Evolutionary conservation across 2,888 invertebrate genomes (phyloP).

Genomic region (Stenoptilia bipunctidactyla): DNA sequence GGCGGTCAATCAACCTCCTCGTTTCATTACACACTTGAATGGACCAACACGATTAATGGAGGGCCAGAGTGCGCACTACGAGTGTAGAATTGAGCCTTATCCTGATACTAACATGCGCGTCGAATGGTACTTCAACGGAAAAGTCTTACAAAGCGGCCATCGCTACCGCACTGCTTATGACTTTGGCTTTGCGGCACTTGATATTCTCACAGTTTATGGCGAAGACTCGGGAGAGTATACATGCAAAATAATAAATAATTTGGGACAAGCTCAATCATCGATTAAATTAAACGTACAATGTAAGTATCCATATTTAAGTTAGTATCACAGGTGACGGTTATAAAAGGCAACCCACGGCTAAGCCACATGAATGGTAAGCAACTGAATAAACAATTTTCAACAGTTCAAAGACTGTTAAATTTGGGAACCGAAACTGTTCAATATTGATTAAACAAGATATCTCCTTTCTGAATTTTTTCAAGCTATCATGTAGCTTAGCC

Average conservation of each 20-base stretch:
- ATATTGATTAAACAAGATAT: too few species aligned
- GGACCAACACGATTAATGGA: slow-evolving; percentile 89
- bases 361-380: too few species aligned
- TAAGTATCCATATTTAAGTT: slow-evolving; percentile 50
- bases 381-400: too few species aligned
- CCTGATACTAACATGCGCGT: slow-evolving; percentile 90
- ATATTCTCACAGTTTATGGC: slow-evolving; percentile 92
- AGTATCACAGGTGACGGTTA: too few species aligned
- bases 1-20: slow-evolving; percentile 84
- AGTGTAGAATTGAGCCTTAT: slow-evolving; percentile 93
- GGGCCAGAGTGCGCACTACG: slow-evolving; percentile 92
- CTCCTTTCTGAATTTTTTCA: too few species aligned
- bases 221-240: slow-evolving; percentile 96
- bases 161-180: slow-evolving; percentile 94
- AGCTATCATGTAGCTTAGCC: too few species aligned
- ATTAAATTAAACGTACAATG: slow-evolving; percentile 85
- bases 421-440: too few species aligned
- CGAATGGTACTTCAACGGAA: slow-evolving; percentile 94
- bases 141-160: slow-evolving; percentile 89
- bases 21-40: slow-evolving; percentile 87
- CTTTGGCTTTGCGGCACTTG: slow-evolving; percentile 97
- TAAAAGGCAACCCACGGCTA: too few species aligned
- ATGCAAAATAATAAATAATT: slow-evolving; percentile 86
- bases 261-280: slow-evolving; percentile 86
- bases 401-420: too few species aligned